Evolutionary conservation across 92 coral and sea anemone genomes (phyloP), one percentile per base, ranked within the genome.

Genomic region (Palythoa grandiflora): DNA sequence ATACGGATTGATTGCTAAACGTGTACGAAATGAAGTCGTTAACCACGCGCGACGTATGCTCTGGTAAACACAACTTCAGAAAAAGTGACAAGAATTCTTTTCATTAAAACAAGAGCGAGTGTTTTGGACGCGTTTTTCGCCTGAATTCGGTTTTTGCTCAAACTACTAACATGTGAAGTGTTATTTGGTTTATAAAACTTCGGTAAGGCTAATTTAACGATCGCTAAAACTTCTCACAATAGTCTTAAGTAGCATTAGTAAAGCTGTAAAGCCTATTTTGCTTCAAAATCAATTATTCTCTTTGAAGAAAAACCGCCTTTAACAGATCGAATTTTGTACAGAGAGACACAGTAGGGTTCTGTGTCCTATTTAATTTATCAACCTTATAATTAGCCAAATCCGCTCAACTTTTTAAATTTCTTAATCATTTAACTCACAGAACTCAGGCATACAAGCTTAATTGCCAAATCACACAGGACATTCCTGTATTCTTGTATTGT

Each of bases 1-100:
- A 95, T 95, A 61, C 57, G 92, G 87, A 90, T 89, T 61, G 80
- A 90, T 92, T 88, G 86, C 92, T 91, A 61, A 44, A 77, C 93
- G 92, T 87, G 90, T 88, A 63, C 55, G 72, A 47, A 77, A 90
- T 85, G 87, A 92, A 71, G 38, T 87, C 88, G 91, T 92, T 93
- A 89, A 73, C 76, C 53, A 61, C 70, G 38, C n/a, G 13, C 53
- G 35, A 89, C 94, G 87, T 89, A 66, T 52, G 85, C 75, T 36
- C 90, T 38, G 84, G 91, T 89, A 87, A 87, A 93, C 89, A 93
- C 37, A 48, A 70, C 75, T 80, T 80, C 38, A 87, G 74, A 76
- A 83, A 47, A 81, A 35, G 85, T 19, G 85, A 80, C 74, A 80
- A 47, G 16, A 63, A 11, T 10, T 66, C 51, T 1, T 19, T 17